Base-by-base conservation (phyloP, 1,140 invertebrate genomes). In the Hydropsyche tenuis region DNA sequence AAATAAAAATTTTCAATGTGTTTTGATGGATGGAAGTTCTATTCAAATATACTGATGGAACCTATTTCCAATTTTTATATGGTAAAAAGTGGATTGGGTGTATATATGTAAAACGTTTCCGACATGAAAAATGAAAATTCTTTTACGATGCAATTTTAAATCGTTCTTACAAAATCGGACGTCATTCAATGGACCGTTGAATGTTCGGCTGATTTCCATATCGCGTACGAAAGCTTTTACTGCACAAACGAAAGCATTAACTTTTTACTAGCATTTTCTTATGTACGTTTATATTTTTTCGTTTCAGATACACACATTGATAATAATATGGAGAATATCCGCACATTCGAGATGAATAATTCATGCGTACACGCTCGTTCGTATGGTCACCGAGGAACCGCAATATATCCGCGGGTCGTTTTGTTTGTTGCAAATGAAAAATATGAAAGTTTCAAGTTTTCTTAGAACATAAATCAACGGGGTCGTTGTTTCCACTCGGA, bases 361-460 rank as follows among this genome's bases (percentile, higher is more conserved):
- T 53, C 48, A 53, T 53, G 7, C 20, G 7, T 20, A 18, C 14
- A 53, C 14, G 20, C 16, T 53, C 20, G 18, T 53, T 53, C 48
- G 16, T 18, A 18, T 48, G 46, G 46, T 48, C 30, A 37, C 30
- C 46, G 46, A 48, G 14, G 30, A 37, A 37, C 30, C 30, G 30
- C 30, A 37, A 37, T 37, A 37, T 37, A 37, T 37, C 30, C 30
- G 9, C 30, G 3, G 9, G 30, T 4, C n/a, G n/a, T n/a, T n/a
- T n/a, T n/a, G n/a, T n/a, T n/a, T n/a, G n/a, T 3, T 9, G 9
- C 30, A 37, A 53, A 53, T 53, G 48, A 53, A 53, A 53, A 53
- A 53, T 53, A 53, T 53, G 48, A 53, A 53, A 53, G 48, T 53
- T 37, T 20, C 48, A 20, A 53, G 48, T 53, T 18, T 18, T 16